Conservation (phyloP, 2,113 vertebrate species). For the Vombatus ursinus region DNA sequence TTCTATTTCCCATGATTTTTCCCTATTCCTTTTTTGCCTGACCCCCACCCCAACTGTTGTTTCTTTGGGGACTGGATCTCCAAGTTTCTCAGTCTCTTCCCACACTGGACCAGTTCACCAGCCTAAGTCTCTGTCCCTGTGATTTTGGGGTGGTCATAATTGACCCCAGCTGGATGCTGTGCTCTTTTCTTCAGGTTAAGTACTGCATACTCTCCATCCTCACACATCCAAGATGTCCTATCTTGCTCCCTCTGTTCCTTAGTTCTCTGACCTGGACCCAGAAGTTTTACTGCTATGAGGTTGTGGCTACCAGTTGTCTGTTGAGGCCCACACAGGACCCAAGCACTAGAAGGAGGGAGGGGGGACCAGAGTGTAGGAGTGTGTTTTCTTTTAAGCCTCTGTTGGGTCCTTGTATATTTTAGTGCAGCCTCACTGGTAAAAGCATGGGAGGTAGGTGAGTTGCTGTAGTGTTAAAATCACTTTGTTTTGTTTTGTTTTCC, state of each 20-base stretch:
- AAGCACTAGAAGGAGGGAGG: not conserved
- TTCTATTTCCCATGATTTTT: not conserved
- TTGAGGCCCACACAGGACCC: not conserved
- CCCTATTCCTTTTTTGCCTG: not conserved
- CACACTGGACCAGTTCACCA: not conserved
- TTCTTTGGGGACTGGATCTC: not conserved
- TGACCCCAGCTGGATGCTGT: not conserved
- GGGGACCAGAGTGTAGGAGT: not conserved
- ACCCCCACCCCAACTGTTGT: too few relatives aligned
- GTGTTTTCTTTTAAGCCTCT: not conserved
- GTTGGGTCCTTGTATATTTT: not conserved
- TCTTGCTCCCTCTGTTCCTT: not conserved
- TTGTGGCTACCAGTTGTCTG: not conserved
- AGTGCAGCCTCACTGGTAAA: not conserved
- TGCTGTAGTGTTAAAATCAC: not conserved
- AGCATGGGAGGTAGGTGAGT: not conserved
- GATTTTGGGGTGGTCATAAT: not conserved
- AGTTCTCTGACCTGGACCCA: not conserved
- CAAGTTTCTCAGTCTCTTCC: not conserved
- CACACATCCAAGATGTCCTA: not conserved
- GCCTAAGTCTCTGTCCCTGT: not conserved
- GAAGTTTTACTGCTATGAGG: not conserved
- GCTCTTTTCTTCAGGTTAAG: not conserved
- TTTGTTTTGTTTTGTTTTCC: not conserved
- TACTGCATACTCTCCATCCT: not conserved